phyloP scores from a whole-genome alignment of 1,140 invertebrate genomes.

The Stegodyphus mimosarum region DNA sequence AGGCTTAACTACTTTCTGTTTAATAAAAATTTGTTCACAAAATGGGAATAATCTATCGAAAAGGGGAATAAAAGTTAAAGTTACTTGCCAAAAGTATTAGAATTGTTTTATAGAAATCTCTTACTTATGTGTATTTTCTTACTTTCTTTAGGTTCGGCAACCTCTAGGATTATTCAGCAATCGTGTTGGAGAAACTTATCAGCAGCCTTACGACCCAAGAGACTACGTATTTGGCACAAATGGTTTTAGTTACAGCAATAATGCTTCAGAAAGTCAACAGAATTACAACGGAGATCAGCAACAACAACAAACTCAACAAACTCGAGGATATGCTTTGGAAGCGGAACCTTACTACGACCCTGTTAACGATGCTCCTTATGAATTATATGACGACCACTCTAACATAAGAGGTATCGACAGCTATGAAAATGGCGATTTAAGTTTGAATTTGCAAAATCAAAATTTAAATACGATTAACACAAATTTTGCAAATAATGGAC shows the following conservation, averaged over 20 bases:
- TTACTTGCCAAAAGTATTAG: too few species aligned
- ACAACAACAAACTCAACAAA: neutral
- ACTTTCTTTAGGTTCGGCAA: neutral
- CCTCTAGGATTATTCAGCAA: constrained; percentile 7
- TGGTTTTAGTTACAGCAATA: constrained; percentile 9
- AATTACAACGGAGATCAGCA: neutral
- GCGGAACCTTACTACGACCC: constrained; percentile 8
- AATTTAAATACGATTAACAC: neutral
- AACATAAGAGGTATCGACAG: constrained; percentile 2
- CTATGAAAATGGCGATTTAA: constrained; percentile 5
- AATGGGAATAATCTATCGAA: too few species aligned
- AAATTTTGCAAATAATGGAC: neutral
- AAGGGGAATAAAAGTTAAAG: too few species aligned
- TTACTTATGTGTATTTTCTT: too few species aligned
- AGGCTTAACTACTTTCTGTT: too few species aligned
- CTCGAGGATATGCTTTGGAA: neutral
- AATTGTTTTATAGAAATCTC: too few species aligned
- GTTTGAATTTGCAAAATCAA: neutral
- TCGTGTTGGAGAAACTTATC: constrained; percentile 19
- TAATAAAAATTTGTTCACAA: too few species aligned
- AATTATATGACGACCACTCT: neutral
- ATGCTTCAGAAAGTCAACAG: neutral
- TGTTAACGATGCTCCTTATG: constrained; percentile 8
- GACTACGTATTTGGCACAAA: constrained; percentile 43
- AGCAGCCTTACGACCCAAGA: constrained; percentile 30